Base-by-base conservation (phyloP, 1,140 invertebrate genomes). In the Dendrolimus kikuchii region DNA sequence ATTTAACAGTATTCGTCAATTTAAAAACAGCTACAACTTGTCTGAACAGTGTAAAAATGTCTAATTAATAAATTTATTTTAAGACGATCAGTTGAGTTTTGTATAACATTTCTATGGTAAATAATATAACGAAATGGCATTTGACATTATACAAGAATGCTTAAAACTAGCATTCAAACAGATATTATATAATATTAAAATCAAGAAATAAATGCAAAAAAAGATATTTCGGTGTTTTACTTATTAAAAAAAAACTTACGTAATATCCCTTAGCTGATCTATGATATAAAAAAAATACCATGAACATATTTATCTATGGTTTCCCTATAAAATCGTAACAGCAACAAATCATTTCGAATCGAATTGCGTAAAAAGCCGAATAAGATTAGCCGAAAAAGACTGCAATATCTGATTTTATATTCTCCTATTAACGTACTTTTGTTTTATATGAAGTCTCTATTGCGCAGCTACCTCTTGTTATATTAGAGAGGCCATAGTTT, bases 41-140 rank as follows among this genome's bases (percentile, higher is more conserved):
- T 23, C 68, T 62, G 59, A 71, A 66, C 55, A 68, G 61, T 74
- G 69, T 77, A 70, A 74, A 70, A 6, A 74, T 71, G 68, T 72
- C 58, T 77, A 71, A 77, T 68, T 71, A 49, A 71, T 71, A 70
- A 55, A 74, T 70, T 72, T 80, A 74, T 41, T 41, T 40, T 68
- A 77, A 63, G 81, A 79, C 81, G 76, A 75, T 72, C 76, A 77
- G 71, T 85, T 81, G 72, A 76, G 71, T 80, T 85, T 85, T 85
- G 66, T 83, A 83, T 79, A 77, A 79, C 67, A 71, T 81, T 83
- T 85, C 74, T 85, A 81, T 77, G 74, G 71, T 74, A 73, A 77
- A 38, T 23, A 45, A 81, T 80, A 80, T 80, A 77, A 77, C 68
- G 59, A 77, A 55, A 82, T 76, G 68, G 71, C 78, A 81, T 83